Evolutionary conservation across 2,888 invertebrate species (phyloP), one percentile per base, ranked within the genome.

Genomic region (Frankliniella fusca): DNA sequence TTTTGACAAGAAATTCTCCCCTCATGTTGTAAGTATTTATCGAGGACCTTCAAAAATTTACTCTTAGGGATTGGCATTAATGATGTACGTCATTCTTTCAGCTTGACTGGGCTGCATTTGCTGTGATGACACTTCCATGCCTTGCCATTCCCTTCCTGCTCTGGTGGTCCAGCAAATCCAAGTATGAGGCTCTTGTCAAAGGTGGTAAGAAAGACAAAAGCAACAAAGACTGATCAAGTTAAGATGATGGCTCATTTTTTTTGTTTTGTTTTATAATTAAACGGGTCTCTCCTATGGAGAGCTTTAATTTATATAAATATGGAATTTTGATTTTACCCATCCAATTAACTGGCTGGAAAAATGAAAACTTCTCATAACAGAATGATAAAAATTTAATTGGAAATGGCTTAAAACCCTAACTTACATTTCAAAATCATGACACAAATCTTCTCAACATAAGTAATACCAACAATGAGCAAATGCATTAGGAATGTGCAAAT

Each of bases 61-160:
- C 11, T n/a, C 20, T 28, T 18, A 9, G 2, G n/a, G 18, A 82
- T 61, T 48, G 18, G 50, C 23, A 80, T 82, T 50, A 81, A 54
- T 50, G 50, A 27, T 61, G 28, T 50, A n/a, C 48, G 81, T 81
- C 83, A 83, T 84, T 85, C 83, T 88, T 87, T 83, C 86, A 92
- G 90, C 87, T 97, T 84, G 98, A 98, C 89, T 99, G 99, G 99
- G 91, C 94, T 82, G 96, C 97, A 48, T 99, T 99, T 87, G 97
- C 97, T 61, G 93, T 99, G 82, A 97, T 99, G 97, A 96, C 97
- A 48, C 90, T 98, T 84, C 98, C 98, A 9, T 97, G 98, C 3
- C 90, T 99, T 80, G 95, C 94, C 80, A 97, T 99, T 88, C 98
- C 98, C 83, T 96, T 97, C 88, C 93, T 94, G 61, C 91, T 99